Base-by-base conservation (phyloP, 2,888 invertebrate genomes). In the Criorhina ranunculi region DNA sequence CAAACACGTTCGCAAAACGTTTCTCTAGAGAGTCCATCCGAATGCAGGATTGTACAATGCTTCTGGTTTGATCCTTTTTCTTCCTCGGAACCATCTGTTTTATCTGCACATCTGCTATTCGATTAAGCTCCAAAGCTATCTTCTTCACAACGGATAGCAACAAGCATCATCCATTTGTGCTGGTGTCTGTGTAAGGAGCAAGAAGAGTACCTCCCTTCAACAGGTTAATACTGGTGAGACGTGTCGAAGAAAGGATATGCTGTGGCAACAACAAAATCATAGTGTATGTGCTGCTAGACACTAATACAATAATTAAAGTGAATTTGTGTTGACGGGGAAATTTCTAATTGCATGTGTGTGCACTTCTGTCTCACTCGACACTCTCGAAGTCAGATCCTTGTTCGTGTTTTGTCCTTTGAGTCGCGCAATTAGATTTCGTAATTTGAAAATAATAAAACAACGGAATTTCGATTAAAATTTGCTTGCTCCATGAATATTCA, bases 401-500 rank as follows among this genome's bases (percentile, higher is more conserved):
- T 24, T 24, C 24, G 15, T 53, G 15, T 29, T 31, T 24, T 9
- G 33, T 33, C 49, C 19, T 49, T 46, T n/a, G n/a, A n/a, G 24
- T 35, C 33, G 40, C 44, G 49, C 55, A 72, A 78, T 60, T 77
- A 66, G 51, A 66, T 66, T 66, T 73, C 11, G 46, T 49, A 55
- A 67, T 55, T 66, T 49, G 37, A 60, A 62, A 78, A 72, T 53
- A 77, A 66, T 59, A 72, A 77, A 78, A 78, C 72, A 67, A 72
- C 51, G 66, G 72, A 53, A 77, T 82, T 82, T 77, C 40, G 8
- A 37, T 11, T 82, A 66, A 44, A 72, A 77, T 76, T 66, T 77
- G 66, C 46, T 77, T 46, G 73, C 55, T 33, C 4, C 53, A 83
- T 83, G 78, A 83, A 83, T 83, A 83, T 83, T 83, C 62, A 83